phyloP scores from a whole-genome alignment of 2,888 invertebrate genomes.

The Dolichomitus sp. region DNA sequence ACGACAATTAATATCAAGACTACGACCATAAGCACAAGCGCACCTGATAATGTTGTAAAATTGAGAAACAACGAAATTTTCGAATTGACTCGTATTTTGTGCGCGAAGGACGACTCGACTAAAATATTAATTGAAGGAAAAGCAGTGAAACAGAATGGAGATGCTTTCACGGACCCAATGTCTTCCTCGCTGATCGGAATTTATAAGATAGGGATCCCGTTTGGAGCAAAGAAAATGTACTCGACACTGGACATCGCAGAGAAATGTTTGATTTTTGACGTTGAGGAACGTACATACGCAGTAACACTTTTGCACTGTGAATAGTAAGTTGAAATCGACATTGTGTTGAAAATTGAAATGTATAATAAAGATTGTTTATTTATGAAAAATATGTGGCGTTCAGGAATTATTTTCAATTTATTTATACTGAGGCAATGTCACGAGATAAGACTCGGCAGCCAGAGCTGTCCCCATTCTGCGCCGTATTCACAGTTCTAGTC shows the following conservation, averaged over 20 bases:
- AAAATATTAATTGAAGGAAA: conserved; percentile 39
- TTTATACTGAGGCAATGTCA: too few relatives aligned
- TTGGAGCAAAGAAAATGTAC: conserved; percentile 17
- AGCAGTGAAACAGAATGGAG: conserved; percentile 25
- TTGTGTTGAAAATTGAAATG: too few relatives aligned
- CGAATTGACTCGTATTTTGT: conserved; percentile 34
- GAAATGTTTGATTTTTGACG: conserved; percentile 39
- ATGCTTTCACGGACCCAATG: conserved; percentile 50
- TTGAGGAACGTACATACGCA: conserved; percentile 37
- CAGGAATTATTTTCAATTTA: too few relatives aligned
- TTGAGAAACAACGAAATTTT: conserved; percentile 45
- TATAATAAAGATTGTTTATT: too few relatives aligned
- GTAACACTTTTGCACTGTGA: conserved; percentile 31
- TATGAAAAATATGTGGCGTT: too few relatives aligned
- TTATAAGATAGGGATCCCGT: conserved; percentile 29
- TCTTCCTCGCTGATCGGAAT: conserved; percentile 44
- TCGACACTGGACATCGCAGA: conserved; percentile 29
- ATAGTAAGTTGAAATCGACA: too few relatives aligned
- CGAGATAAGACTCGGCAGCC: too few relatives aligned
- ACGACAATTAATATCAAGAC: conserved; percentile 44
- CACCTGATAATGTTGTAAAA: conserved; percentile 57
- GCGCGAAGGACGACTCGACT: neutral
- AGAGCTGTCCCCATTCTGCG: too few relatives aligned
- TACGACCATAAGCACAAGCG: conserved; percentile 34
- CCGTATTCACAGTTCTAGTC: too few relatives aligned